These are phyloP conservation scores for Cryptops parisi DNA, from an alignment of 2,888 invertebrate genomes.

Conservation along the genomic window DNA sequence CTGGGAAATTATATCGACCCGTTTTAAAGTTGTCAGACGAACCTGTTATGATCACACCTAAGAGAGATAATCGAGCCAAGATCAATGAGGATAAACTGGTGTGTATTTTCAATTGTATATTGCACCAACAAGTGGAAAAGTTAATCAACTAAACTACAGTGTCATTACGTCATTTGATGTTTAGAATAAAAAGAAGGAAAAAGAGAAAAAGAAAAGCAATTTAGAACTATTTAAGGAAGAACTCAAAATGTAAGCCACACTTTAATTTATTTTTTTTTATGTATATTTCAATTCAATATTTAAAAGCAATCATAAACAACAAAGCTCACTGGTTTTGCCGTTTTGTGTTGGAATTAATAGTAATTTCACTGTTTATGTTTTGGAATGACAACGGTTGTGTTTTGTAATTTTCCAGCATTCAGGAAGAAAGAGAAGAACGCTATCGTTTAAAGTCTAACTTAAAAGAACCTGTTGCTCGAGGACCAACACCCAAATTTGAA, in stretches of 20 bases:
- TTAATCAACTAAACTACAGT: too few relatives aligned
- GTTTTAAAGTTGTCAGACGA: conserved; percentile 56
- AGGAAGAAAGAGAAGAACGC: conserved; percentile 91
- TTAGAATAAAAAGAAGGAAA: conserved; percentile 46
- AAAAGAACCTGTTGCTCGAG: conserved; percentile 32
- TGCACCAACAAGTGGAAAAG: too few relatives aligned
- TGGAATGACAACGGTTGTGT: too few relatives aligned
- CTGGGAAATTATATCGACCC: conserved; percentile 85
- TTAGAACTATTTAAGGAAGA: conserved; percentile 97
- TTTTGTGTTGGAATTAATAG: too few relatives aligned
- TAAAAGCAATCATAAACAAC: too few relatives aligned
- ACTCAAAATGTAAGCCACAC: conserved; percentile 61
- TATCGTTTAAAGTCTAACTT: conserved; percentile 73
- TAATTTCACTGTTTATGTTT: too few relatives aligned
- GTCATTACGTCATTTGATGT: background rate
- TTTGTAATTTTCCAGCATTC: conserved; percentile 53
- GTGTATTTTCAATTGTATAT: too few relatives aligned
- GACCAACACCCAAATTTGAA: conserved; percentile 13
- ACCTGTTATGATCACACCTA: too few relatives aligned
- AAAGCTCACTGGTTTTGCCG: too few relatives aligned
- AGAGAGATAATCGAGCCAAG: conserved; percentile 15
- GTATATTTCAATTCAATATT: background rate
- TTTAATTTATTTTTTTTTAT: conserved; percentile 4
- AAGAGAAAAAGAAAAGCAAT: conserved; percentile 89
- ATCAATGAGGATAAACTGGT: too few relatives aligned